These are phyloP conservation scores for Lepus oiostolus DNA, from an alignment of 2,797 vertebrate species.

Conservation along the genomic window DNA sequence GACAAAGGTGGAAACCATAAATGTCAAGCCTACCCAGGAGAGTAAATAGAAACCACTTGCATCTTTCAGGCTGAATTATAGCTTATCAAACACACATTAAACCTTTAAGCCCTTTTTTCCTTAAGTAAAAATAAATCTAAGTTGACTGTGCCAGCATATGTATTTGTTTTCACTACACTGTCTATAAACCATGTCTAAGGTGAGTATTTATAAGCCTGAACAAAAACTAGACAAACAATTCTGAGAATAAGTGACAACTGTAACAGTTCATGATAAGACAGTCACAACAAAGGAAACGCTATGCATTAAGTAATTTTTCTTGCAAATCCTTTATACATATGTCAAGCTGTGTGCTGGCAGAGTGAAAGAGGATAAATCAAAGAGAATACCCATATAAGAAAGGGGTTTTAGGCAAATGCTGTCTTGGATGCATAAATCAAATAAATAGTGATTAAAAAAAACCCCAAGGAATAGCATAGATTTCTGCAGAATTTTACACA, in stretches of 20 bases:
- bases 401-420: constrained; percentile 82
- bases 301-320: constrained; percentile 79
- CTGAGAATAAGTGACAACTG: constrained; percentile 81
- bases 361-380: constrained; percentile 83
- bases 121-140: constrained; percentile 84
- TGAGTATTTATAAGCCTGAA: constrained; percentile 77
- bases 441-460: constrained; percentile 75
- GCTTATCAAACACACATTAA: constrained; percentile 81
- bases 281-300: constrained; percentile 73
- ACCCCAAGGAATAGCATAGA: constrained; percentile 61
- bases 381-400: constrained; percentile 76
- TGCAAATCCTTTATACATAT: constrained; percentile 76
- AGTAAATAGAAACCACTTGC: constrained; percentile 76
- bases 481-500: constrained; percentile 74
- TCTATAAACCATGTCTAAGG: constrained; percentile 76
- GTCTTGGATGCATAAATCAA: constrained; percentile 80
- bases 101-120: constrained; percentile 79
- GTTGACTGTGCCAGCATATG: constrained; percentile 76
- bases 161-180: constrained; percentile 73
- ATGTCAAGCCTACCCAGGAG: constrained; percentile 72
- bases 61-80: constrained; percentile 79
- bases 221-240: constrained; percentile 74
- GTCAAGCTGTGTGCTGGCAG: constrained; percentile 77
- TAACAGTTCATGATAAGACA: constrained; percentile 72
- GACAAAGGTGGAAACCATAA: constrained; percentile 70